A percentile compares a stretch with the other conserved stretches of the same genome.
phyloP scores from a whole-genome alignment of 2,113 vertebrate species.

The Calyptommatus sinebrachiatus region DNA sequence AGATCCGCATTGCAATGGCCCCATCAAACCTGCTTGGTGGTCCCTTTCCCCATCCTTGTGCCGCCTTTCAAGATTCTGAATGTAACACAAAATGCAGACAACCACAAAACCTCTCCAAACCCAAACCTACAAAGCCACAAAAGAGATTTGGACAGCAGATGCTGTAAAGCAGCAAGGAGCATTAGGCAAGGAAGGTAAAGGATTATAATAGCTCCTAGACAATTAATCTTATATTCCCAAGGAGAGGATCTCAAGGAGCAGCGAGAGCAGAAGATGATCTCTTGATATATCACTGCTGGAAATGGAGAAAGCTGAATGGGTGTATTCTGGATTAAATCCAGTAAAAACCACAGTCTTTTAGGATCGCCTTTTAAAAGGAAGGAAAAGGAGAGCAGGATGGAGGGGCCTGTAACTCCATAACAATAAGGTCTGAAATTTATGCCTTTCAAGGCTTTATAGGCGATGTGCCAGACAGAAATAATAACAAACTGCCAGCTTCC shows the following conservation, averaged over 20 bases:
- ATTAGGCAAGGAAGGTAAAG: background rate
- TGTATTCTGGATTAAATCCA: background rate
- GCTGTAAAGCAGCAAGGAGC: background rate
- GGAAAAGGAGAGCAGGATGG: no score
- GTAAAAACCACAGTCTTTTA: no score
- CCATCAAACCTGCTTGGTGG: background rate
- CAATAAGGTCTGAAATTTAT: background rate
- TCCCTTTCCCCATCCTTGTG: background rate
- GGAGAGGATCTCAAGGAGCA: background rate
- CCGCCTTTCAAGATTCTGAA: background rate
- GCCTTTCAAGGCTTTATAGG: background rate
- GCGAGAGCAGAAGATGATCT: background rate
- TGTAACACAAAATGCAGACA: background rate
- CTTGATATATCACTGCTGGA: background rate
- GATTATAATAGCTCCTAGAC: constrained; percentile 1
- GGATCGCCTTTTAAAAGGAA: no score
- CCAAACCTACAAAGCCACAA: background rate
- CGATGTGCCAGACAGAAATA: background rate
- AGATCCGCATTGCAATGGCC: background rate
- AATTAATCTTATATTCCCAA: constrained; percentile 8
- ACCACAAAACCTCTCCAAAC: background rate
- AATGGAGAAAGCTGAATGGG: no score
- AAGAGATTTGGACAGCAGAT: background rate
- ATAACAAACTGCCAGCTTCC: no score
- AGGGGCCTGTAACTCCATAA: background rate